Evolutionary conservation across 2,113 vertebrate genomes (phyloP), one percentile per base, ranked within the genome.

Genomic region (Calonectris borealis): DNA sequence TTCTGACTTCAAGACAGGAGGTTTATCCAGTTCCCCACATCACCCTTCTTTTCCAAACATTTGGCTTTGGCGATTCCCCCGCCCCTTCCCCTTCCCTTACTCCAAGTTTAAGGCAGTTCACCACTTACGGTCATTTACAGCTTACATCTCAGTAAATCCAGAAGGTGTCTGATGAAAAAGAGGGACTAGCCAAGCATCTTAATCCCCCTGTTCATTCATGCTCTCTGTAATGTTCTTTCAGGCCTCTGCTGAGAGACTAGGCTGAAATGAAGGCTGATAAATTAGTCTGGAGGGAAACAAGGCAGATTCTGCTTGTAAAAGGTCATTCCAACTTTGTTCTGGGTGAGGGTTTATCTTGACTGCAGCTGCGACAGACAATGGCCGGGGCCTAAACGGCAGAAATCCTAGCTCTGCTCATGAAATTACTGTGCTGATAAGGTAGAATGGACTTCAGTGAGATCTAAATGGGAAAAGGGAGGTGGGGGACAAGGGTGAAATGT

Each of bases 311-410:
- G 98, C 99, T 98, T 99, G 99, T 99, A 99, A 98, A 98, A 99
- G 99, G 99, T 99, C 99, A 99, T 97, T 94, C 96, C 94, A 98
- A 99, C 99, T 99, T 99, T 99, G 99, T 99, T 99, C 99, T 98
- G 98, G 99, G 98, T 98, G 98, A 99, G 98, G 99, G 98, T 99
- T 99, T 99, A 99, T 99, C 99, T 99, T 98, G 96, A 98, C 99
- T 98, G 99, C 99, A 98, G 98, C 98, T 97, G 98, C 94, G 98
- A 98, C 96, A 98, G 98, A 99, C 99, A 99, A 99, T 99, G 98
- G 98, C 98, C 95, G 97, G 96, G 98, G 98, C 97, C 99, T 98
- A 98, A 98, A 97, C 98, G 98, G 99, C 98, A 99, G 99, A 99
- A 99, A 99, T 98, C 99, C 98, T 98, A 99, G 98, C 99, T 99